Percentiles rank a stretch among this genome's conserved stretches.
These are phyloP conservation scores for Mesorhabditis belari DNA, from an alignment of 2,888 invertebrate species.

Conservation along the genomic window DNA sequence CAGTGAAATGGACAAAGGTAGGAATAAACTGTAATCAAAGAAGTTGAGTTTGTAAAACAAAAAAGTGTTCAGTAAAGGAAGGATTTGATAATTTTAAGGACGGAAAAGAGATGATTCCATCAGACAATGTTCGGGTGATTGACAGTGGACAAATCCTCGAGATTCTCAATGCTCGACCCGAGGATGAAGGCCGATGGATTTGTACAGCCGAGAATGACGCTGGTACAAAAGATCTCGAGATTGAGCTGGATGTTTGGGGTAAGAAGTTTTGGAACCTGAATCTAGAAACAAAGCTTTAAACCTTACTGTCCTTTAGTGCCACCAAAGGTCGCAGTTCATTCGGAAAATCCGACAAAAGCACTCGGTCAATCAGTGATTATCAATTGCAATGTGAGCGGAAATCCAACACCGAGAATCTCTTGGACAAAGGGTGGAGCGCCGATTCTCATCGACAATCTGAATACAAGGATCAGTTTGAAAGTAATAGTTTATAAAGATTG, in stretches of 20 bases:
- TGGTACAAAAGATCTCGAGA: constrained; percentile 49
- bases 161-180: constrained; percentile 21
- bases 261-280: constrained; percentile 3
- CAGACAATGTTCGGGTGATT: constrained; percentile 16
- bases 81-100: not conserved
- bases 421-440: constrained; percentile 60
- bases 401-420: constrained; percentile 53
- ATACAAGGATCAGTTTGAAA: not conserved
- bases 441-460: constrained; percentile 39
- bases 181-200: constrained; percentile 54
- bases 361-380: constrained; percentile 52
- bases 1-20: constrained; percentile 43
- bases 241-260: constrained; percentile 48
- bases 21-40: not conserved
- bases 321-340: constrained; percentile 37
- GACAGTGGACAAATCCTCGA: constrained; percentile 43
- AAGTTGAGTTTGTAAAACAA: too few relatives aligned
- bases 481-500: too few relatives aligned
- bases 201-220: constrained; percentile 57
- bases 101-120: not conserved
- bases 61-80: too few relatives aligned
- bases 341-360: constrained; percentile 45
- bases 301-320: constrained; percentile 27
- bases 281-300: not conserved
- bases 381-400: constrained; percentile 55